Evolutionary conservation across 1,140 invertebrate genomes (phyloP).

Genomic region (Monomorium pharaonis): DNA sequence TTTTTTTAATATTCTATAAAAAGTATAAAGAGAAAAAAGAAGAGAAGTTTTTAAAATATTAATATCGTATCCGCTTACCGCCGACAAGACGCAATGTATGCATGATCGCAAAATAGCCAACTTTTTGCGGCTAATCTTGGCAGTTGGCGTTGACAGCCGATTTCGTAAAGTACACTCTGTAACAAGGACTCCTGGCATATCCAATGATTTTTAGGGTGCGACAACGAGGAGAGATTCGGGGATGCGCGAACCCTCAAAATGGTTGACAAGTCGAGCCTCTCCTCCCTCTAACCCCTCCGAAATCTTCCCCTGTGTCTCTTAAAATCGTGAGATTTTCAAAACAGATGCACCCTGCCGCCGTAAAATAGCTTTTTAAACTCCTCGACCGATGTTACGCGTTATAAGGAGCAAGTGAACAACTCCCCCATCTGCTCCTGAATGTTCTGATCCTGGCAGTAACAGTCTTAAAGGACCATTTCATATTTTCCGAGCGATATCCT

Average conservation of each 20-base stretch:
- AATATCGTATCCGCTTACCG: background rate
- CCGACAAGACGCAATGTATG: background rate
- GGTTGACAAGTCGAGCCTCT: slow-evolving; percentile 70
- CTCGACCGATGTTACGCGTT: slow-evolving; percentile 67
- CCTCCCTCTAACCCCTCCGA: background rate
- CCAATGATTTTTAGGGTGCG: slow-evolving; percentile 65
- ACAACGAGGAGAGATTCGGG: background rate
- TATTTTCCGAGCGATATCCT: slow-evolving; percentile 77
- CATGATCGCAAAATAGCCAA: background rate
- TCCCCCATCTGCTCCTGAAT: slow-evolving; percentile 66
- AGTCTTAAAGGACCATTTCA: slow-evolving; percentile 76
- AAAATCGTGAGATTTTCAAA: slow-evolving; percentile 78
- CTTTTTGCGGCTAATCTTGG: background rate
- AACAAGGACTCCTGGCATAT: slow-evolving; percentile 33
- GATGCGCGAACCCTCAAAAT: slow-evolving; percentile 65
- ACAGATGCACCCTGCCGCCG: slow-evolving; percentile 79
- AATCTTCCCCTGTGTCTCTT: slow-evolving; percentile 62
- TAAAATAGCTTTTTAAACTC: slow-evolving; percentile 82
- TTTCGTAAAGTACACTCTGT: slow-evolving; percentile 16
- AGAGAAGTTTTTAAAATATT: background rate
- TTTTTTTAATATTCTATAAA: background rate
- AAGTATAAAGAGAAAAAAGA: too few relatives aligned
- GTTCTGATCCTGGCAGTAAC: slow-evolving; percentile 77
- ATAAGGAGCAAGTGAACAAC: slow-evolving; percentile 52
- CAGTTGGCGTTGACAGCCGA: slow-evolving; percentile 43